Base-by-base conservation (phyloP, 1,140 invertebrate genomes). In the Cardiocondyla obscurior region DNA sequence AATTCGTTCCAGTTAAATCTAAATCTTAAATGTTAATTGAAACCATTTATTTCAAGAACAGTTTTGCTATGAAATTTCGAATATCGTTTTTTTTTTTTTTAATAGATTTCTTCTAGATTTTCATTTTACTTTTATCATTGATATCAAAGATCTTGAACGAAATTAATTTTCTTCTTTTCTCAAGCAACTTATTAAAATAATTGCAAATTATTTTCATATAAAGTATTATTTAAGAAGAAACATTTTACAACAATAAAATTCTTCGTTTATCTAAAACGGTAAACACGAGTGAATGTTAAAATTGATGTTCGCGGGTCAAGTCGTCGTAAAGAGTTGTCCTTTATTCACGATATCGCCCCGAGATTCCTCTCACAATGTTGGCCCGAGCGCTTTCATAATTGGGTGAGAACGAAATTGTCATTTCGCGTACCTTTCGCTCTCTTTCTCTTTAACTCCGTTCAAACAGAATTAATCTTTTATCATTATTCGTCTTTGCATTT, bases 371-470 rank as follows among this genome's bases (percentile, higher is more conserved):
- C 55, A 85, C 73, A 81, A 77, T 14, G 82, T 87, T 76, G 74
- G 74, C 82, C 65, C 73, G 62, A 73, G 64, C 74, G 81, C 74
- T 85, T 79, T 83, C 58, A 83, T 89, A 89, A 88, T 88, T 88
- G 85, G 86, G 74, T 83, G 82, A 82, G 76, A 30, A 28, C 83
- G 83, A 87, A 85, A 83, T 79, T 86, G 70, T 84, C 84, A 53
- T 77, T 73, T 79, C 49, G 58, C 44, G 72, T 65, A 72, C 62
- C 42, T 30, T 25, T 64, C 39, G 7, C 22, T 19, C 53, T 12
- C 22, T 12, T 36, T 39, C 16, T 33, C 12, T 28, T 5, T 16
- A 22, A 6, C 12, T 42, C 22, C 36, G 44, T 51, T 64, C 44
- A 65, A 62, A 44, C 19, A 39, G 33, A 76, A 76, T 60, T 83